These are phyloP conservation scores for Meteorus colon DNA, from an alignment of 2,888 invertebrate genomes.

Conservation along the genomic window DNA sequence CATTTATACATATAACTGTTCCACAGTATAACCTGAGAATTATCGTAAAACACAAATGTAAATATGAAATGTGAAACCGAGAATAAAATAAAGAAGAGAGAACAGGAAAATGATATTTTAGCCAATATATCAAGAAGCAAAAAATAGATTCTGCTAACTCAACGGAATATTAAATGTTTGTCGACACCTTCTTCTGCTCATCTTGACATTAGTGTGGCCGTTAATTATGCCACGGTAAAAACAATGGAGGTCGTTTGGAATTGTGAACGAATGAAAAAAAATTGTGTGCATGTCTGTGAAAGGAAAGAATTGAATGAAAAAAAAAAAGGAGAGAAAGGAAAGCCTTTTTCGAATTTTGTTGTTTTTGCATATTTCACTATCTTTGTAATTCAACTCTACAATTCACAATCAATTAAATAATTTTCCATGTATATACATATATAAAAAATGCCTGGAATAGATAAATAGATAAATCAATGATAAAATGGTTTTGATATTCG, in stretches of 20 bases:
- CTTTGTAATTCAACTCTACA: no score
- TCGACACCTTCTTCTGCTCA: conserved; percentile 45
- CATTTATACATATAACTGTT: no score
- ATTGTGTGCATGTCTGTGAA: no score
- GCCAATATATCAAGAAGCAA: not conserved
- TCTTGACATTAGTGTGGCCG: conserved; percentile 47
- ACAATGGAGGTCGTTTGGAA: conserved; percentile 26
- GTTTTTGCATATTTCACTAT: no score
- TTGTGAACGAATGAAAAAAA: conserved; percentile 1
- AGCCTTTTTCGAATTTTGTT: no score
- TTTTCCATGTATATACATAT: not conserved
- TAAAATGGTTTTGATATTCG: not conserved
- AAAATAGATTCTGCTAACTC: conserved; percentile 17
- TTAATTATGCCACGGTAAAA: conserved; percentile 49
- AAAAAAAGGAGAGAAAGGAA: no score
- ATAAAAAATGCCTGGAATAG: no score
- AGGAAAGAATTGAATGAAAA: no score
- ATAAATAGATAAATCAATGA: not conserved
- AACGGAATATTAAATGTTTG: conserved; percentile 44
- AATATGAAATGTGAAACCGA: not conserved
- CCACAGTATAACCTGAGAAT: no score
- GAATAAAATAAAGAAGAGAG: not conserved
- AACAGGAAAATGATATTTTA: not conserved
- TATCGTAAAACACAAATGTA: no score
- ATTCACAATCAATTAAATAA: no score